Percentiles rank a stretch among this genome's conserved stretches.
Conservation (phyloP, 2,113 vertebrate genomes). For the Peromyscus maniculatus region DNA sequence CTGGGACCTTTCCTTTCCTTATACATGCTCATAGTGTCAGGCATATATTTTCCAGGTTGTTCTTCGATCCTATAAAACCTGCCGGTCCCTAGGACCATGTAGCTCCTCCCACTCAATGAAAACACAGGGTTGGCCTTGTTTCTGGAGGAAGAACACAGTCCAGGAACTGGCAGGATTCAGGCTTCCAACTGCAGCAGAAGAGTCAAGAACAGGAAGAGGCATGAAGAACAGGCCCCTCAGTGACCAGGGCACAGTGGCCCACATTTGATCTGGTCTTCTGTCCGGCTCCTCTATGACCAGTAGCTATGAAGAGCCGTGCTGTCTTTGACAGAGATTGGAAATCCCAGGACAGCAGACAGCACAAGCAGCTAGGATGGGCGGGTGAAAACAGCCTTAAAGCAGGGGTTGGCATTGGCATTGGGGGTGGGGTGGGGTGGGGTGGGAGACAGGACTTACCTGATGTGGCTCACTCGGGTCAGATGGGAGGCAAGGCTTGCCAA, state of each 20-base stretch:
- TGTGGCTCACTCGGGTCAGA: neutral
- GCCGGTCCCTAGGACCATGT: too few species aligned
- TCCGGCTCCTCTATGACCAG: neutral
- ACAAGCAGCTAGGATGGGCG: neutral
- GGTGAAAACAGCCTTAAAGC: neutral
- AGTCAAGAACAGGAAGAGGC: neutral
- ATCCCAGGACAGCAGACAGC: neutral
- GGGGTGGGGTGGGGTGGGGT: too few species aligned
- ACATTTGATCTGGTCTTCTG: neutral
- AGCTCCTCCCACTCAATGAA: neutral
- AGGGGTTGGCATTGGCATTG: neutral
- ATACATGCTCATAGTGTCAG: neutral
- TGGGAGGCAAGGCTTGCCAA: too few species aligned
- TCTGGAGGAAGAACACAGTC: neutral
- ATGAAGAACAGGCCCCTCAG: neutral
- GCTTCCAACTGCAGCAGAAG: neutral
- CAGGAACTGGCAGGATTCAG: neutral
- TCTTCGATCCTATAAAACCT: neutral
- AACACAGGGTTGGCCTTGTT: neutral
- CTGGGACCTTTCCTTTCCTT: rapidly evolving
- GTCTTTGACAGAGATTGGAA: neutral
- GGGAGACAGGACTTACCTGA: neutral
- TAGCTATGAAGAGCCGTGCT: neutral
- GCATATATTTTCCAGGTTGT: neutral
- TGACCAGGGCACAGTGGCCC: neutral